Conservation (phyloP, 2,888 invertebrate species). For the Pharmacophagus antenor region DNA sequence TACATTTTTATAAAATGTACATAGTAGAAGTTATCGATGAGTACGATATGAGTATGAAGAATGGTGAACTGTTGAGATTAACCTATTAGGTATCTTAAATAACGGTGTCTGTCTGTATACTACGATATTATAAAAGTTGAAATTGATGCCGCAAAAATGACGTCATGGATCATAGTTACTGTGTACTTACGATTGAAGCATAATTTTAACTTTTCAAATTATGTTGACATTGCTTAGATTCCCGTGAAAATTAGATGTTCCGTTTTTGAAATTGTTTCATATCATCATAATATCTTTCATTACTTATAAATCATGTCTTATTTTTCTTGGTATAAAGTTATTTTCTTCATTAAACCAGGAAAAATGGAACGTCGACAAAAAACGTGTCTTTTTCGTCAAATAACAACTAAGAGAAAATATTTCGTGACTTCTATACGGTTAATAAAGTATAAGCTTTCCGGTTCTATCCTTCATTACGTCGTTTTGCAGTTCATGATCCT, state of each 20-base stretch:
- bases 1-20: too few relatives aligned
- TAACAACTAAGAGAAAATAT: too few relatives aligned
- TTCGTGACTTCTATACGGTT: background rate
- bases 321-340: background rate
- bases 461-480: background rate
- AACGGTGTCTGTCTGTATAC: too few relatives aligned
- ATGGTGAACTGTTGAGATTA: background rate
- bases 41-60: too few relatives aligned
- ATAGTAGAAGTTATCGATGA: too few relatives aligned
- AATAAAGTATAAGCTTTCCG: background rate
- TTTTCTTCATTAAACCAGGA: too few relatives aligned
- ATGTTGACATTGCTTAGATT: conserved; percentile 18
- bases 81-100: background rate
- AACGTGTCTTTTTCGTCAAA: too few relatives aligned
- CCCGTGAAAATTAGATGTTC: background rate
- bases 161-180: conserved; percentile 15
- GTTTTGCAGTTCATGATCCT: background rate
- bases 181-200: conserved; percentile 23
- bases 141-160: conserved; percentile 7
- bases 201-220: conserved; percentile 24
- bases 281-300: background rate
- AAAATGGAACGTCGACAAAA: background rate
- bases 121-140: background rate
- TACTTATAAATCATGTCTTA: background rate
- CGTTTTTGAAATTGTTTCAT: conserved; percentile 10